Base-by-base conservation (phyloP, 2,888 invertebrate genomes). In the Clostera curtula region DNA sequence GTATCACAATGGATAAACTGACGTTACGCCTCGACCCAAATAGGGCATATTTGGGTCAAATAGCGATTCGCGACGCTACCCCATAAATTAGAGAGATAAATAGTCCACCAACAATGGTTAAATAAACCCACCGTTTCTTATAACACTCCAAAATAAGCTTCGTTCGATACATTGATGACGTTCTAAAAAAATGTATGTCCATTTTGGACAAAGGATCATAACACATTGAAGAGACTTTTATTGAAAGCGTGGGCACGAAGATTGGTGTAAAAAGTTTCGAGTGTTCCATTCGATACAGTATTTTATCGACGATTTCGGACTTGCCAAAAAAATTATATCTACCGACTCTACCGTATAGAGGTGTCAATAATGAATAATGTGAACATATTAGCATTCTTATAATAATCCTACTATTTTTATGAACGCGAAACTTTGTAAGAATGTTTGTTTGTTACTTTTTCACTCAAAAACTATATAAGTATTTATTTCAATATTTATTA, bases 51-150 rank as follows among this genome's bases (percentile, higher is more conserved):
- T n/a, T n/a, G n/a, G n/a, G n/a, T n/a, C n/a, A n/a, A n/a, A n/a
- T n/a, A 56, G 49, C 60, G 60, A 77, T 77, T 79, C 62, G 73
- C 65, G 59, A 66, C 72, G 72, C 64, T 69, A 58, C 58, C 58
- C 71, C 73, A 79, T 83, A 83, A 83, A 83, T 82, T 74, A 69
- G 62, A 64, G 68, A 80, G 79, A 83, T 83, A 83, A 80, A 82
- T 80, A 77, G 75, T 62, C 45, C 56, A 45, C 61, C 68, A 75
- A 82, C 80, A 83, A 83, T 77, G 75, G 76, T 43, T 69, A 70
- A 76, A 80, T 76, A 79, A 75, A 72, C 76, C 70, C 61, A 57
- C 51, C 48, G 58, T 69, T 75, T 68, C 76, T 76, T 69, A 68
- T 69, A 73, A 68, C 62, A 68, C 69, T 69, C 61, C 58, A 72